A percentile compares a stretch with the other conserved stretches of the same genome.
These are phyloP conservation scores for Urechis unicinctus DNA, from an alignment of 2,888 invertebrate genomes.

Conservation along the genomic window DNA sequence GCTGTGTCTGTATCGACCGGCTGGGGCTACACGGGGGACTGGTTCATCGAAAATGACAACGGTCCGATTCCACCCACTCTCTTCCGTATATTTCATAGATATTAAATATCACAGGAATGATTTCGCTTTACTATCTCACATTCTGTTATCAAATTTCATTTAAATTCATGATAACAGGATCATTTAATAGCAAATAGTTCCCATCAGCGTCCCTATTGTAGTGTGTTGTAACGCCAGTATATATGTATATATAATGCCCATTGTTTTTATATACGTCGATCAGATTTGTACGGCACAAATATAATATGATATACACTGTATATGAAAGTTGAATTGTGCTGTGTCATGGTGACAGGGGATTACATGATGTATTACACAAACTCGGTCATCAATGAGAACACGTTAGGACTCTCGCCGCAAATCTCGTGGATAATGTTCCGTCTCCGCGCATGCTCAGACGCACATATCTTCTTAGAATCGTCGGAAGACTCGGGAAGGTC, in stretches of 20 bases:
- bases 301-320: too few species aligned
- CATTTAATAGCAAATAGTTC: too few species aligned
- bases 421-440: constrained; percentile 4
- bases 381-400: background rate
- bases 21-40: constrained; percentile 2
- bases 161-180: too few species aligned
- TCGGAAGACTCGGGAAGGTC: background rate
- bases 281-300: too few species aligned
- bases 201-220: too few species aligned
- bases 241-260: background rate
- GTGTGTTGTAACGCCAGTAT: background rate
- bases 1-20: constrained; percentile 8
- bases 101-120: background rate
- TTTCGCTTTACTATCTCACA: too few species aligned
- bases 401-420: background rate
- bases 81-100: background rate
- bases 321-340: too few species aligned
- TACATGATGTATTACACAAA: constrained; percentile 7
- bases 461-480: constrained; percentile 1
- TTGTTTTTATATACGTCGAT: too few species aligned
- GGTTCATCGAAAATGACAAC: constrained; percentile 4
- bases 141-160: too few species aligned
- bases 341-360: too few species aligned
- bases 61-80: background rate
- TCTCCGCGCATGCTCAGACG: background rate